A percentile compares a stretch with the other conserved stretches of the same genome.
phyloP scores from a whole-genome alignment of 2,113 vertebrate species.

The Sorex fumeus region DNA sequence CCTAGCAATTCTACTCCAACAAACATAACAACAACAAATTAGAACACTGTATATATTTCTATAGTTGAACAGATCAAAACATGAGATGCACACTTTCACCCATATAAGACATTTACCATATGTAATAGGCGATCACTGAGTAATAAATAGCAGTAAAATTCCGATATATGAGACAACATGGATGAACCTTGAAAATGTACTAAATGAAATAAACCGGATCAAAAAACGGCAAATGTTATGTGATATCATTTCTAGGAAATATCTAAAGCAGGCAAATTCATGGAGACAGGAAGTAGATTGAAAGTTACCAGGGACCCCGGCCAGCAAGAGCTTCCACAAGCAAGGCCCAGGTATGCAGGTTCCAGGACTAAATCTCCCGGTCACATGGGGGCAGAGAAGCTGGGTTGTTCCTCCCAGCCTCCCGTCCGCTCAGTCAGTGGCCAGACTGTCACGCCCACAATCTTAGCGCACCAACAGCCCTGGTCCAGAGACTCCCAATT shows the following conservation, averaged over 20 bases:
- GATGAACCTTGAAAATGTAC: slow-evolving; percentile 3
- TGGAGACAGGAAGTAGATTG: no score
- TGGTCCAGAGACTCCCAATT: no score
- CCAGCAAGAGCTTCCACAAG: no score
- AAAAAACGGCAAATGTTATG: background rate
- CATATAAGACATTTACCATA: background rate
- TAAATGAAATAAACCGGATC: slow-evolving; percentile 45
- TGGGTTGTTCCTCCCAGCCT: no score
- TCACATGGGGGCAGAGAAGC: no score
- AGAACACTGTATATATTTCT: background rate
- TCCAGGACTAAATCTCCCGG: no score
- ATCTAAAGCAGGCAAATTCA: slow-evolving; percentile 1
- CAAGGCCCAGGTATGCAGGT: no score
- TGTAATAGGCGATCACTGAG: background rate
- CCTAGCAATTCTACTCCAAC: background rate
- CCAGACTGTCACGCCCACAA: no score
- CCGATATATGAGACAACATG: background rate
- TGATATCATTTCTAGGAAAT: background rate
- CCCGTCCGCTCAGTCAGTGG: no score
- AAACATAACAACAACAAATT: background rate
- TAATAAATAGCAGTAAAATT: slow-evolving; percentile 15
- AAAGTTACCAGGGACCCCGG: no score
- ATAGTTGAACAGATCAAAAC: background rate
- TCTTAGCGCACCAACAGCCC: no score
- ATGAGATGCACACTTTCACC: background rate